Evolutionary conservation across 2,113 vertebrate species (phyloP).

Genomic region (Ceyx melanurus): DNA sequence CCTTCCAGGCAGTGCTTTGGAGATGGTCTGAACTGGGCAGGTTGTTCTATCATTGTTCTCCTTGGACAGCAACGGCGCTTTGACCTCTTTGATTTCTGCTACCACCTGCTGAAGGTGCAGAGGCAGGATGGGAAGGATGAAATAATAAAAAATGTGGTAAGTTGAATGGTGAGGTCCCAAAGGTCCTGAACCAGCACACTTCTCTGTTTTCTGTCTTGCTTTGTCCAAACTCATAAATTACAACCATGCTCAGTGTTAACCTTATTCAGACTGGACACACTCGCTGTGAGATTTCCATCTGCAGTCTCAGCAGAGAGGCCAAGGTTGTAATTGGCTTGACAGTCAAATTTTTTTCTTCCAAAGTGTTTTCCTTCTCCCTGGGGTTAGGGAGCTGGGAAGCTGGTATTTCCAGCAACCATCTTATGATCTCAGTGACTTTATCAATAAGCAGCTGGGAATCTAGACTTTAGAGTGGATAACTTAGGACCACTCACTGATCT

Average conservation of each 20-base stretch:
- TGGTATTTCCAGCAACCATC: background rate
- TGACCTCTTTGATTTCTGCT: conserved; percentile 98
- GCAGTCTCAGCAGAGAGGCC: conserved; percentile 11
- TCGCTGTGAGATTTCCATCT: background rate
- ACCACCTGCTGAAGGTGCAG: conserved; percentile 97
- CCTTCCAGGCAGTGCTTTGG: conserved; percentile 92
- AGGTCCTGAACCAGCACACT: background rate
- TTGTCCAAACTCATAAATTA: background rate
- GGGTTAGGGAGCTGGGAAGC: background rate
- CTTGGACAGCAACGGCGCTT: conserved; percentile 97
- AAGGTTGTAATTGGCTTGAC: conserved; percentile 39
- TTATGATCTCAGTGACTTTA: background rate
- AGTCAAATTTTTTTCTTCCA: background rate
- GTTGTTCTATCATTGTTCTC: conserved; percentile 95
- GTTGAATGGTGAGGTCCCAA: conserved; percentile 14
- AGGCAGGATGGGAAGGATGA: conserved; percentile 98
- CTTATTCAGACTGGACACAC: background rate
- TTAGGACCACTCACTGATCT: conserved; percentile 3
- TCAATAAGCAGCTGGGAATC: conserved; percentile 14
- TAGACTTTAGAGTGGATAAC: background rate
- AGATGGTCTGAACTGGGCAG: conserved; percentile 97
- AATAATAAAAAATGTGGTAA: conserved; percentile 98
- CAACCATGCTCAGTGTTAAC: background rate
- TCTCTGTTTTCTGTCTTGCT: background rate
- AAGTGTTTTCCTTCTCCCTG: conserved; percentile 4